Base-by-base conservation (phyloP, 1,140 invertebrate genomes). In the Lepidurus arcticus region DNA sequence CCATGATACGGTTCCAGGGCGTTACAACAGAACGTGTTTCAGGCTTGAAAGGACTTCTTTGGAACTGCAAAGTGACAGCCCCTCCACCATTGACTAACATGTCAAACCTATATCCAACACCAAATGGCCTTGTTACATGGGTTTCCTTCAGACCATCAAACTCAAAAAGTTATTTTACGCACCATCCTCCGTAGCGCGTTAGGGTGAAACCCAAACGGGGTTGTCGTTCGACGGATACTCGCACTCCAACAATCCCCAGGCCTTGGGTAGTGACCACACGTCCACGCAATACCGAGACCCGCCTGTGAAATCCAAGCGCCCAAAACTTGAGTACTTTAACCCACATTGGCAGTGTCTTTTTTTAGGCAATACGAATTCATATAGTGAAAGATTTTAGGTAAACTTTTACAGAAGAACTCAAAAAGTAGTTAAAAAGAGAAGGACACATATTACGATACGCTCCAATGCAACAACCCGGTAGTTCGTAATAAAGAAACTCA, bases 21-120 rank as follows among this genome's bases (percentile, higher is more conserved):
- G 95, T 94, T 84, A 95, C 95, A 74, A 97, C 93, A 10, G 94
- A 96, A 81, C 91, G 90, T 43, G 92, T 92, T 73, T 93, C 86
- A 1, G 93, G 92, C 82, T 91, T 90, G 87, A 96, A 97, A n/a
- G 94, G 95, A 73, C 92, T 94, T 78, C 95, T 88, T 85, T 95
- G 94, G 87, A 99, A 98, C 85, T 98, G 94, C 79, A 99, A 87
- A 21, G 94, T 98, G 16, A 99, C 94, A 8, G 96, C 96, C n/a
- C 97, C 96, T 76, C 98, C 97, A 24, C 98, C 98, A 87, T 99
- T 99, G 43, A 99, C 97, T 82, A 99, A 87, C 65, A 99, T 92
- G 87, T 99, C 97, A 88, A 98, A 99, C 92, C 97, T 98, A 84
- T 81, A 84, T 82, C 75, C 47, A 76, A 43, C 26, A 82, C 44